These are phyloP conservation scores for Synanthedon vespiformis DNA, from an alignment of 2,888 invertebrate species.

Conservation along the genomic window DNA sequence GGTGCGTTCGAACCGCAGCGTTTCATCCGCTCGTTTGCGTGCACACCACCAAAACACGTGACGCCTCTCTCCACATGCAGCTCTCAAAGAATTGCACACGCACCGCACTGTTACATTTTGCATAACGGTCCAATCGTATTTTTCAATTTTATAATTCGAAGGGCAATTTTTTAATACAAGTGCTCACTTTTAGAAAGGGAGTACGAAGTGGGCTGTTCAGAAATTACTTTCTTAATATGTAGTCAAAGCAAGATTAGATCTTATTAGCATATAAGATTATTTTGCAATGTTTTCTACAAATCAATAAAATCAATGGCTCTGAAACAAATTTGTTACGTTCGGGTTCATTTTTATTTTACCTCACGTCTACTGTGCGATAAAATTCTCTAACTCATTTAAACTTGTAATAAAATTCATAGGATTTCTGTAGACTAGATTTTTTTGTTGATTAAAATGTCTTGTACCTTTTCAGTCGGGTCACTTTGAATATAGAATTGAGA, in stretches of 20 bases:
- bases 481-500: no score
- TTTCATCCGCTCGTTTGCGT: slow-evolving; percentile 25
- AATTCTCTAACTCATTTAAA: not conserved
- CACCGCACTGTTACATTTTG: slow-evolving; percentile 31
- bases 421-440: not conserved
- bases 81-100: slow-evolving; percentile 31
- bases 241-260: no score
- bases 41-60: slow-evolving; percentile 23
- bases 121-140: slow-evolving; percentile 19
- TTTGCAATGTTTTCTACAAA: no score
- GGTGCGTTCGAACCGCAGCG: slow-evolving; percentile 8
- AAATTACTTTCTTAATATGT: no score
- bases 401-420: not conserved
- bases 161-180: not conserved
- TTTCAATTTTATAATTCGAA: not conserved
- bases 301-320: no score
- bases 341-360: not conserved
- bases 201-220: not conserved
- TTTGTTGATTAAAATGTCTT: not conserved
- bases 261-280: no score
- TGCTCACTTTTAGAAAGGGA: not conserved
- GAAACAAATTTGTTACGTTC: not conserved
- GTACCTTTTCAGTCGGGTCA: no score
- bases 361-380: not conserved
- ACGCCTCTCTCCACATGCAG: slow-evolving; percentile 34